These are phyloP conservation scores for Piezodorus guildinii DNA, from an alignment of 1,140 invertebrate species.

Conservation along the genomic window DNA sequence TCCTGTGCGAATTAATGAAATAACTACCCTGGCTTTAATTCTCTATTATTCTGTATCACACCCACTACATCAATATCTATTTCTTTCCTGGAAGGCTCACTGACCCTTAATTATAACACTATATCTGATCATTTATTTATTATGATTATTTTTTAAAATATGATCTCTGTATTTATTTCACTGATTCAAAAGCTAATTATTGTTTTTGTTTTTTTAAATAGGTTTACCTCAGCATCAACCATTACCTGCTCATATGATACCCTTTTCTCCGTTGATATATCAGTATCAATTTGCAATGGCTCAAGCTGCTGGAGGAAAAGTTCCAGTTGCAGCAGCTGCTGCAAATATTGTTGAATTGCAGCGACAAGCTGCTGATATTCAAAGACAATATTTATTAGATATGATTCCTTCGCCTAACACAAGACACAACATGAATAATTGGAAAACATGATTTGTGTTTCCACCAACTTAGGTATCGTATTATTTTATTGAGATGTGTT, in stretches of 20 bases:
- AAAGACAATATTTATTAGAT: constrained; percentile 89
- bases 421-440: constrained; percentile 24
- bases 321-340: constrained; percentile 35
- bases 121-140: too few relatives aligned
- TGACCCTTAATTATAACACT: too few relatives aligned
- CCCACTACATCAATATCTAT: too few relatives aligned
- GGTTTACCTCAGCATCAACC: constrained; percentile 33
- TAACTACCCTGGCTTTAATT: too few relatives aligned
- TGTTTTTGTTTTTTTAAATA: neutral
- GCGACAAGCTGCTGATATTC: constrained; percentile 69
- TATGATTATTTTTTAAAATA: too few relatives aligned
- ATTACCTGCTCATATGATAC: constrained; percentile 64
- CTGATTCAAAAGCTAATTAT: neutral
- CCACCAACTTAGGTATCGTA: neutral
- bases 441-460: constrained; percentile 26
- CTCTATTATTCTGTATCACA: too few relatives aligned
- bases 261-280: constrained; percentile 72
- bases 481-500: neutral
- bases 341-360: constrained; percentile 60
- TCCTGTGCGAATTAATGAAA: too few relatives aligned
- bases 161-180: neutral
- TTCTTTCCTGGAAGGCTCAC: too few relatives aligned
- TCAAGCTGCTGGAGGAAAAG: constrained; percentile 43
- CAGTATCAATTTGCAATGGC: constrained; percentile 72
- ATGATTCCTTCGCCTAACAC: constrained; percentile 60